Evolutionary conservation across 2,797 vertebrate species (phyloP).

Genomic region (Pteropus rufus): DNA sequence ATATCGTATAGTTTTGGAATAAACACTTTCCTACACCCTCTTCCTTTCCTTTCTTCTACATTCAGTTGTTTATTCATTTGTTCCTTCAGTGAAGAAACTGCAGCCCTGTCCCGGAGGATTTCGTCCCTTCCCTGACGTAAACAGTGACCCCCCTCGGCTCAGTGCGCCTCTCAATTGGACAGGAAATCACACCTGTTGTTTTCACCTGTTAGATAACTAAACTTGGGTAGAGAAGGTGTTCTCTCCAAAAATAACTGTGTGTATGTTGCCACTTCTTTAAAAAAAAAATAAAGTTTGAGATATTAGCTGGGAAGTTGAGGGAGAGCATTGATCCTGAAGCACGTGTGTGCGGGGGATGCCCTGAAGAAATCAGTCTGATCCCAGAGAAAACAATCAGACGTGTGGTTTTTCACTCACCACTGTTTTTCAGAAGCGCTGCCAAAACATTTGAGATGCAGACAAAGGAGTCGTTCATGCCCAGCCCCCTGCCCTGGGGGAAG

Average conservation of each 20-base stretch:
- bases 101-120: background rate
- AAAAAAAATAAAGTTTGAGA: background rate
- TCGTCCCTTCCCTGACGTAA: background rate
- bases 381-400: slow-evolving; percentile 53
- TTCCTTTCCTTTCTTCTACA: background rate
- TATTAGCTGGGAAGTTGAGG: background rate
- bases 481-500: background rate
- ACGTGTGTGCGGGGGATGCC: background rate
- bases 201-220: background rate
- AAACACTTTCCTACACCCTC: background rate
- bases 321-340: background rate
- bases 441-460: slow-evolving; percentile 20
- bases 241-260: background rate
- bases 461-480: background rate
- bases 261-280: background rate
- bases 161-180: background rate
- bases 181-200: slow-evolving; percentile 20
- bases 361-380: slow-evolving; percentile 44
- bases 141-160: background rate
- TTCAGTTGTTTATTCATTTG: background rate
- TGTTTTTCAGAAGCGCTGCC: slow-evolving; percentile 67
- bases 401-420: slow-evolving; percentile 56
- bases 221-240: background rate
- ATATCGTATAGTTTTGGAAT: background rate
- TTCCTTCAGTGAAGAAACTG: background rate